A percentile compares a stretch with the other conserved stretches of the same genome.
Conservation (phyloP, 2,797 vertebrate species). For the Gymnoscopelus braueri region DNA sequence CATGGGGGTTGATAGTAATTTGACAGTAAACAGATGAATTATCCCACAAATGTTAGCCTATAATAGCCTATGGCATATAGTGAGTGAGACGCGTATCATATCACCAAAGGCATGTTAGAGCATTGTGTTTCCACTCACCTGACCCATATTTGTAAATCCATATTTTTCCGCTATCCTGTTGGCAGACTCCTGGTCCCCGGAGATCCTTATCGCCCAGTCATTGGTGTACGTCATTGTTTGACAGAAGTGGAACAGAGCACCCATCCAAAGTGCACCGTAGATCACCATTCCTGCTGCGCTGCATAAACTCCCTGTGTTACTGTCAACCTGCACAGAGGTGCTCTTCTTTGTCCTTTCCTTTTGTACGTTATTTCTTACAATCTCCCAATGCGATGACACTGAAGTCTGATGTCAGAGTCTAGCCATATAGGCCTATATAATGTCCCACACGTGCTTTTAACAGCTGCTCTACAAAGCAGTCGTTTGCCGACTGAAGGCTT, state of each 20-base stretch:
- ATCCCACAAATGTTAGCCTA: too few species aligned
- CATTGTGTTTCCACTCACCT: slow-evolving; percentile 81
- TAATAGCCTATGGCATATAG: too few species aligned
- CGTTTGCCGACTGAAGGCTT: slow-evolving; percentile 27
- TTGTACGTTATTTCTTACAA: slow-evolving; percentile 30
- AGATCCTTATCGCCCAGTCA: slow-evolving; percentile 91
- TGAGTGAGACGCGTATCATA: too few species aligned
- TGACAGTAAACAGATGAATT: too few species aligned
- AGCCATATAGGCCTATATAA: too few species aligned
- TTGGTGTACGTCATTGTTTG: slow-evolving; percentile 88
- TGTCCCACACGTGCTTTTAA: background rate
- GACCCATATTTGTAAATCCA: slow-evolving; percentile 92
- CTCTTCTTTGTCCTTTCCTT: slow-evolving; percentile 9
- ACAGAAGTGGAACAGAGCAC: slow-evolving; percentile 81
- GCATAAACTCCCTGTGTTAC: slow-evolving; percentile 3
- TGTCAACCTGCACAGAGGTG: slow-evolving; percentile 16
- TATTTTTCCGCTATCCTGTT: slow-evolving; percentile 89
- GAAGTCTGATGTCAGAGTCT: background rate
- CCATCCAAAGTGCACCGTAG: slow-evolving; percentile 79
- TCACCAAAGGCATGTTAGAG: background rate
- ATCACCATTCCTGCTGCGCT: slow-evolving; percentile 57
- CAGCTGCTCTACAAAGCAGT: slow-evolving; percentile 13
- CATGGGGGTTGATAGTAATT: too few species aligned
- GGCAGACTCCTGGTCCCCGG: slow-evolving; percentile 82
- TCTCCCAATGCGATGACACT: background rate